Conservation (phyloP, 2,888 invertebrate species). For the Podotricha telesiphe region DNA sequence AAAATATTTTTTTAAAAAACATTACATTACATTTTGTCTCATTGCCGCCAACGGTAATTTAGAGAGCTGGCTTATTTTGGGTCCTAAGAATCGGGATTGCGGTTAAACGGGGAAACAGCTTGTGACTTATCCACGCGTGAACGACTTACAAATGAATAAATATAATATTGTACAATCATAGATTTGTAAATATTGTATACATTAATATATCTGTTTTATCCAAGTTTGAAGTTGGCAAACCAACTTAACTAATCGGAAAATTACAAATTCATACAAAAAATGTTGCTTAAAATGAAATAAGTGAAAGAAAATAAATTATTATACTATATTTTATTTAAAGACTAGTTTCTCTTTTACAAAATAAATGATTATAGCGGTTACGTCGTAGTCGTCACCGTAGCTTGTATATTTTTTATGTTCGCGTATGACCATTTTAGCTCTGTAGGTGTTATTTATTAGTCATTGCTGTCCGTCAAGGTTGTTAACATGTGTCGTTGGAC, state of each 20-base stretch:
- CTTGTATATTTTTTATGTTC: neutral
- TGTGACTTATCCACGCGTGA: too few relatives aligned
- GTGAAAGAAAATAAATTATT: neutral
- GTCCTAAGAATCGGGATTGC: too few relatives aligned
- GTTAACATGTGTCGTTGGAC: neutral
- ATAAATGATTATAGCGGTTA: neutral
- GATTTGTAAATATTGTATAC: too few relatives aligned
- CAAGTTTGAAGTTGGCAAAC: neutral
- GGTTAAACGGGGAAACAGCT: too few relatives aligned
- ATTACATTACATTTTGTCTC: too few relatives aligned
- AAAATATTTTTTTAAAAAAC: neutral
- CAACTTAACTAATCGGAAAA: neutral
- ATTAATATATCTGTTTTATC: too few relatives aligned
- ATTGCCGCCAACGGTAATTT: too few relatives aligned
- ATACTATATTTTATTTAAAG: constrained; percentile 2
- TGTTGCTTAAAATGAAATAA: neutral
- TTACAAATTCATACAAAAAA: neutral
- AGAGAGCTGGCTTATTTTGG: too few relatives aligned
- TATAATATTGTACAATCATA: too few relatives aligned
- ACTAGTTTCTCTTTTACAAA: neutral
- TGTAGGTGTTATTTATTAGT: constrained; percentile 22
- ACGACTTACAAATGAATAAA: too few relatives aligned
- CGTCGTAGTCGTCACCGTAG: neutral
- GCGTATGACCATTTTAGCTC: constrained; percentile 2
- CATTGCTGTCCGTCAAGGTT: constrained; percentile 14